Conservation (phyloP, 2,888 invertebrate genomes). For the Glaucopsyche alexis region DNA sequence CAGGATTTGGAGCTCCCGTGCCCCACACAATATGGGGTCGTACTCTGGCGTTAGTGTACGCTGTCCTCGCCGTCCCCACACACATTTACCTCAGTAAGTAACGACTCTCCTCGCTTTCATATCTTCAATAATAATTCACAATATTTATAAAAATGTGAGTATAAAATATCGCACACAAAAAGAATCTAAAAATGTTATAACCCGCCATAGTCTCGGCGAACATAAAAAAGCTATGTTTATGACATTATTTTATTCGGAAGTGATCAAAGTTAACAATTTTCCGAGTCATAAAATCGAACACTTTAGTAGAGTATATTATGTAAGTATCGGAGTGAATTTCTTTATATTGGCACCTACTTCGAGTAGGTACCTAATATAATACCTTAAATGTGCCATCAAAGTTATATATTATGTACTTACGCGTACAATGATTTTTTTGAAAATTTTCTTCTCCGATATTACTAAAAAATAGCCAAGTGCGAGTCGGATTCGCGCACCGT, state of each 20-base stretch:
- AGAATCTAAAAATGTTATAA: constrained; percentile 1
- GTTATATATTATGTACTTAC: too few species aligned
- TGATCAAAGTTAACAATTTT: constrained; percentile 19
- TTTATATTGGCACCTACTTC: neutral
- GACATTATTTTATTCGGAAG: neutral
- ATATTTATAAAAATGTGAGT: neutral
- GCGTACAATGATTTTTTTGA: too few species aligned
- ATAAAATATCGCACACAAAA: constrained; percentile 5
- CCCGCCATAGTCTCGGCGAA: neutral
- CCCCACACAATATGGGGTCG: constrained; percentile 83
- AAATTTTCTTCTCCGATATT: too few species aligned
- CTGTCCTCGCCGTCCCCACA: constrained; percentile 83
- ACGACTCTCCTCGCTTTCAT: neutral
- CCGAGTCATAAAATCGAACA: neutral
- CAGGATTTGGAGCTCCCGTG: constrained; percentile 86
- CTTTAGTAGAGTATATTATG: neutral
- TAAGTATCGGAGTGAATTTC: neutral
- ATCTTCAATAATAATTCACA: neutral
- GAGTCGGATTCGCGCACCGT: too few species aligned
- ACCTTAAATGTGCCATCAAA: neutral
- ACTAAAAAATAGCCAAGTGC: too few species aligned
- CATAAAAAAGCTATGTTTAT: neutral
- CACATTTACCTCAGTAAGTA: constrained; percentile 81
- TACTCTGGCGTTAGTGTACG: constrained; percentile 82
- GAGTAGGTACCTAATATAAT: neutral